Percentiles rank a stretch among this genome's conserved stretches.
phyloP scores from a whole-genome alignment of 2,888 invertebrate genomes.

The Amiota minor region DNA sequence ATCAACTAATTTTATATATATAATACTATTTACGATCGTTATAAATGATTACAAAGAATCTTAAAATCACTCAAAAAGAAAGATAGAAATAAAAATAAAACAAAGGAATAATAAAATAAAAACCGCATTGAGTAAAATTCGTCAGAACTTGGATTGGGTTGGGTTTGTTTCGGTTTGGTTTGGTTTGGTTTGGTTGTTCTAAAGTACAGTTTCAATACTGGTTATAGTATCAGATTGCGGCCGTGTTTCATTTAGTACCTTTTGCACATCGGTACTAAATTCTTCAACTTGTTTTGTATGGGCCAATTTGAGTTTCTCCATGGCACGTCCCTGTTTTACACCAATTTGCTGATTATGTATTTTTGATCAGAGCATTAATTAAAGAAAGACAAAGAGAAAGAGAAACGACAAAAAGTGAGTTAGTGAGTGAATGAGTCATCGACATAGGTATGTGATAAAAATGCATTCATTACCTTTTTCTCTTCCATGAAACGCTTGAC shows the following conservation, averaged over 20 bases:
- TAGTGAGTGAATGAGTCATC: neutral
- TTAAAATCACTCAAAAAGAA: too few species aligned
- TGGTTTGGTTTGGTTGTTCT: conserved; percentile 47
- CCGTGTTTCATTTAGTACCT: conserved; percentile 76
- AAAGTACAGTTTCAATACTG: conserved; percentile 73
- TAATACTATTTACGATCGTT: neutral
- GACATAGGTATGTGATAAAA: neutral
- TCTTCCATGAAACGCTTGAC: conserved; percentile 98
- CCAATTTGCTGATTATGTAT: conserved; percentile 77
- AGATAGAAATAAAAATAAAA: neutral
- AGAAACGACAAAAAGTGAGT: conserved; percentile 27
- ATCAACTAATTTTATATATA: neutral
- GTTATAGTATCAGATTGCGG: conserved; percentile 65
- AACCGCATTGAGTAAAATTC: neutral
- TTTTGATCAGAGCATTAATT: neutral
- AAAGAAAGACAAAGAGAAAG: conserved; percentile 19
- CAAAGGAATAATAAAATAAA: neutral
- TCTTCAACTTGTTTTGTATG: conserved; percentile 95
- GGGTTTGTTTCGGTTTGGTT: conserved; percentile 8
- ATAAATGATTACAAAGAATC: neutral
- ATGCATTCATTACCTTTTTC: conserved; percentile 78
- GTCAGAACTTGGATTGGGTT: neutral
- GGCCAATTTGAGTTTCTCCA: conserved; percentile 90
- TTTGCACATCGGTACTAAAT: conserved; percentile 89
- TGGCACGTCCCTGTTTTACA: conserved; percentile 92